These are phyloP conservation scores for Nebria ingens DNA, from an alignment of 1,140 invertebrate genomes.

Conservation along the genomic window DNA sequence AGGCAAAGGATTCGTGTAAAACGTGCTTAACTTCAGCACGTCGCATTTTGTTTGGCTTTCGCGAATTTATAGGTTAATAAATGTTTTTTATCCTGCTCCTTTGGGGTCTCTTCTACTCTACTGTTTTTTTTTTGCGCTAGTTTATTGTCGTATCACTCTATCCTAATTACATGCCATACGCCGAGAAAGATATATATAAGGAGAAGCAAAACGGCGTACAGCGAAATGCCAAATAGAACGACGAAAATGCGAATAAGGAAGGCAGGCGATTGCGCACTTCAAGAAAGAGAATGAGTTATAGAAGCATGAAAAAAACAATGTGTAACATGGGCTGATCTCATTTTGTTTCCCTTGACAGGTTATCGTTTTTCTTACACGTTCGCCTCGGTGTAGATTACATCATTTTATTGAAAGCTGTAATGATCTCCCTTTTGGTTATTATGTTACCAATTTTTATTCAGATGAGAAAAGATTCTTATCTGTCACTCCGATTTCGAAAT, in stretches of 20 bases:
- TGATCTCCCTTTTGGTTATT: background rate
- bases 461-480: too few species aligned
- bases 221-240: too few species aligned
- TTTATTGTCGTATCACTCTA: too few species aligned
- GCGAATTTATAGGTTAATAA: conserved; percentile 5
- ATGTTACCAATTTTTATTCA: background rate
- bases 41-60: background rate
- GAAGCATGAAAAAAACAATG: background rate
- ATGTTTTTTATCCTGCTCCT: background rate
- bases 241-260: too few species aligned
- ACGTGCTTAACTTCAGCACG: background rate
- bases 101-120: background rate
- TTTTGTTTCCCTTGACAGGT: background rate
- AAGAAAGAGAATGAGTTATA: too few species aligned
- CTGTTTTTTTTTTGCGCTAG: background rate
- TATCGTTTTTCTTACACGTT: background rate
- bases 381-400: background rate
- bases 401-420: background rate
- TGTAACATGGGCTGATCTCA: background rate
- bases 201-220: too few species aligned
- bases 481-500: too few species aligned
- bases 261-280: too few species aligned
- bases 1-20: too few species aligned
- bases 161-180: too few species aligned
- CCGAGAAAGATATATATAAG: too few species aligned